Conservation (phyloP, 2,888 invertebrate genomes). For the Beris morrisii region DNA sequence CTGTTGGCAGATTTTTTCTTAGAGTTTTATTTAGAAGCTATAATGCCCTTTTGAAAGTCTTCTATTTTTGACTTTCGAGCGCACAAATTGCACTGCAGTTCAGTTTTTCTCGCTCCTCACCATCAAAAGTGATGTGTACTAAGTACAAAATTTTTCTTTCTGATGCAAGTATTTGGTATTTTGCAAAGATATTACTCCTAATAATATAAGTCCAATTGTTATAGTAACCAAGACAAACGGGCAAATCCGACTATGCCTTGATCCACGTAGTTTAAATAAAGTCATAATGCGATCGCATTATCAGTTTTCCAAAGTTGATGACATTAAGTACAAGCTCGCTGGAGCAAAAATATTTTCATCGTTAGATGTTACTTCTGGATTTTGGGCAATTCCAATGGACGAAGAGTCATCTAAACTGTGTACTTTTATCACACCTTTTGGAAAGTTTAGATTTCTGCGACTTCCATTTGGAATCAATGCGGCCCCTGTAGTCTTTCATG, state of each 20-base stretch:
- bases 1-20: too few species aligned
- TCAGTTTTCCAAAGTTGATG: conserved; percentile 42
- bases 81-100: too few species aligned
- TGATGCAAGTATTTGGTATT: too few species aligned
- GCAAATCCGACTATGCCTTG: conserved; percentile 43
- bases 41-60: too few species aligned
- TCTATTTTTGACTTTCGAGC: too few species aligned
- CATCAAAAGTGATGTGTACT: too few species aligned
- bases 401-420: conserved; percentile 40
- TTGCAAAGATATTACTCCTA: too few species aligned
- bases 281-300: conserved; percentile 39
- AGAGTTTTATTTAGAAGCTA: too few species aligned
- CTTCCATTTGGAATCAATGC: neutral
- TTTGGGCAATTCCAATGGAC: conserved; percentile 35
- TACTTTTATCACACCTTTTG: too few species aligned
- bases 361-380: conserved; percentile 41
- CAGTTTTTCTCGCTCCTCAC: too few species aligned
- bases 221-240: conserved; percentile 43
- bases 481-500: neutral
- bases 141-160: too few species aligned
- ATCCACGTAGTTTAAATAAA: conserved; percentile 43
- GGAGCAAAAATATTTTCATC: conserved; percentile 41
- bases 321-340: conserved; percentile 38
- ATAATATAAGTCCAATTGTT: conserved; percentile 39
- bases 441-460: too few species aligned